These are phyloP conservation scores for Heliopora coerulea DNA, from an alignment of 92 coral and sea anemone species.

Conservation along the genomic window DNA sequence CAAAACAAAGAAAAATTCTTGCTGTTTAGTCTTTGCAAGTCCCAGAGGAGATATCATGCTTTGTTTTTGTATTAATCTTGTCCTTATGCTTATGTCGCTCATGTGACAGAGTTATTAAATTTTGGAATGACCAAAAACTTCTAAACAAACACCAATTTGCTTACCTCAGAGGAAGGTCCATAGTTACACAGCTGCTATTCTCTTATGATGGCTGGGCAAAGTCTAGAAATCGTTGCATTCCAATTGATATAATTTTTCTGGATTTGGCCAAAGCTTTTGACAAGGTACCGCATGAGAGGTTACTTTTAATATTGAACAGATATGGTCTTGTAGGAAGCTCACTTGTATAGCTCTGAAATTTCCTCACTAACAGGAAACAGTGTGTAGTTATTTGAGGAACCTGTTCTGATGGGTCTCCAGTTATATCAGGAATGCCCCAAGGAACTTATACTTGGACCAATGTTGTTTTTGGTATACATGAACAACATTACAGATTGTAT, in stretches of 20 bases:
- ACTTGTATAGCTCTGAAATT: conserved; percentile 30
- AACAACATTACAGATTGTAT: conserved; percentile 38
- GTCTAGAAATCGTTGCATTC: conserved; percentile 13
- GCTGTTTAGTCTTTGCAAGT: no score
- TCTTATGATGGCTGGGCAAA: conserved; percentile 35
- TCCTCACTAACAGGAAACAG: conserved; percentile 36
- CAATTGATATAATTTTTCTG: conserved; percentile 44
- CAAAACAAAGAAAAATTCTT: no score
- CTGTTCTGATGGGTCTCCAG: conserved; percentile 30
- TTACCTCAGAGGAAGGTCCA: conserved; percentile 47
- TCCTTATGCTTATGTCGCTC: no score
- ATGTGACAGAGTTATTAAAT: no score
- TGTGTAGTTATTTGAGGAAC: conserved; percentile 39
- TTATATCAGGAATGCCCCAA: conserved; percentile 45
- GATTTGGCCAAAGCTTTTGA: conserved; percentile 57
- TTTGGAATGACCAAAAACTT: conserved; percentile 20
- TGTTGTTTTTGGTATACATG: conserved; percentile 28
- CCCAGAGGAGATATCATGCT: no score
- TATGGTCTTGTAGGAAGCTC: conserved; percentile 27
- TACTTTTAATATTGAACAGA: conserved; percentile 44
- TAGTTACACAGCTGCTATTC: conserved; percentile 40
- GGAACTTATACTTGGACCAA: conserved; percentile 47
- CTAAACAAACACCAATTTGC: conserved; percentile 26
- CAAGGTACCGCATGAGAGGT: conserved; percentile 50
- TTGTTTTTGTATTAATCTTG: no score